These are phyloP conservation scores for Stenurella melanura DNA, from an alignment of 2,888 invertebrate genomes.

Conservation along the genomic window DNA sequence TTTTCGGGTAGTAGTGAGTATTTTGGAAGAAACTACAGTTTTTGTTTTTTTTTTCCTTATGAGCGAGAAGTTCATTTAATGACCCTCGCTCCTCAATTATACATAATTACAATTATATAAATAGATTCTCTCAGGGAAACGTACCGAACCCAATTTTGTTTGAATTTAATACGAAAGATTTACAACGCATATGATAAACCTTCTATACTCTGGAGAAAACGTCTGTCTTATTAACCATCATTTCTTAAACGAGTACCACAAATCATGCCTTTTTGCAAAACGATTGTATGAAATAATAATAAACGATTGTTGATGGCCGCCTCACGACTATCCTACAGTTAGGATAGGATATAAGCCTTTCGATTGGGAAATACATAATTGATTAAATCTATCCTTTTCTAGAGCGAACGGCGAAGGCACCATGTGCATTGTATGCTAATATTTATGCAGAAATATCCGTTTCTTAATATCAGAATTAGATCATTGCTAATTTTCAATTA, in stretches of 20 bases:
- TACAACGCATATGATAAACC: slow-evolving; percentile 2
- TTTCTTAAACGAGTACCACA: slow-evolving; percentile 31
- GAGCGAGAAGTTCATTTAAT: no score
- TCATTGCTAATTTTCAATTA: slow-evolving; percentile 35
- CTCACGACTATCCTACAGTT: slow-evolving; percentile 45
- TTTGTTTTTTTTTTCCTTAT: no score
- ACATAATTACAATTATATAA: no score
- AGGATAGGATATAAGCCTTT: slow-evolving; percentile 39
- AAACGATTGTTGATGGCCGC: slow-evolving; percentile 33
- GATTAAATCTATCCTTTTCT: slow-evolving; percentile 54
- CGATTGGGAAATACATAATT: slow-evolving; percentile 53
- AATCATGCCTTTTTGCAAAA: slow-evolving; percentile 35
- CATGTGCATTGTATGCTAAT: slow-evolving; percentile 52
- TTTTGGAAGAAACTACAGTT: no score
- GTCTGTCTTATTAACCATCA: slow-evolving; percentile 24
- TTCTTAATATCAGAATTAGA: slow-evolving; percentile 40
- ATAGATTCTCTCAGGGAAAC: no score
- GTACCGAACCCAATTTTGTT: background rate
- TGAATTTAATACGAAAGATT: slow-evolving; percentile 1
- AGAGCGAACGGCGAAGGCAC: slow-evolving; percentile 47
- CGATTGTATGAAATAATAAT: slow-evolving; percentile 36
- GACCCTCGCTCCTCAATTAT: no score
- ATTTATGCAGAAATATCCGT: slow-evolving; percentile 32
- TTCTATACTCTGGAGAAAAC: background rate
- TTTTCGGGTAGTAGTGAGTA: no score